phyloP scores from a whole-genome alignment of 1,140 invertebrate species.

The Parapsyche elsis region DNA sequence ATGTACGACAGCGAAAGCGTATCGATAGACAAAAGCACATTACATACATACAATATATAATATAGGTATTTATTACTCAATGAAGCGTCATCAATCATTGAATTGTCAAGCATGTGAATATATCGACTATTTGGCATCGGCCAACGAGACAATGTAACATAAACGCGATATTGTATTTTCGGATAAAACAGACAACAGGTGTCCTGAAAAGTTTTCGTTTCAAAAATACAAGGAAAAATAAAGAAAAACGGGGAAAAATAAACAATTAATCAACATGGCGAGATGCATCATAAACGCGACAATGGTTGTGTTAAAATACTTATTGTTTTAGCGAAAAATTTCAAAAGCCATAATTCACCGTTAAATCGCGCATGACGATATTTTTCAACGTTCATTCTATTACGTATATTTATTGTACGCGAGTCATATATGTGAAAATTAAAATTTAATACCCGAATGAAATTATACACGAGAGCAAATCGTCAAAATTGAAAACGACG shows the following conservation, averaged over 20 bases:
- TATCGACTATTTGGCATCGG: too few relatives aligned
- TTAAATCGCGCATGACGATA: background rate
- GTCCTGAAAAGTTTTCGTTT: slow-evolving; percentile 4
- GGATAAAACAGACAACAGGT: slow-evolving; percentile 3
- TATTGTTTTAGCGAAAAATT: slow-evolving; percentile 24
- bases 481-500: too few relatives aligned
- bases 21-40: too few relatives aligned
- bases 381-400: background rate
- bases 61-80: too few relatives aligned
- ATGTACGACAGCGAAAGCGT: too few relatives aligned
- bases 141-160: too few relatives aligned
- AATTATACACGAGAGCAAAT: too few relatives aligned
- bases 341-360: background rate
- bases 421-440: background rate
- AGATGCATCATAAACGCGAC: background rate
- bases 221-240: too few relatives aligned
- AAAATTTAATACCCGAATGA: too few relatives aligned
- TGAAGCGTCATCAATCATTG: too few relatives aligned
- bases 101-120: too few relatives aligned
- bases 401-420: background rate
- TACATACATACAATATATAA: background rate
- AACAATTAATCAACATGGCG: background rate
- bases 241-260: background rate
- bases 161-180: background rate
- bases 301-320: slow-evolving; percentile 2